Evolutionary conservation across 2,113 vertebrate genomes (phyloP).

Genomic region (Daphoenositta chrysoptera): DNA sequence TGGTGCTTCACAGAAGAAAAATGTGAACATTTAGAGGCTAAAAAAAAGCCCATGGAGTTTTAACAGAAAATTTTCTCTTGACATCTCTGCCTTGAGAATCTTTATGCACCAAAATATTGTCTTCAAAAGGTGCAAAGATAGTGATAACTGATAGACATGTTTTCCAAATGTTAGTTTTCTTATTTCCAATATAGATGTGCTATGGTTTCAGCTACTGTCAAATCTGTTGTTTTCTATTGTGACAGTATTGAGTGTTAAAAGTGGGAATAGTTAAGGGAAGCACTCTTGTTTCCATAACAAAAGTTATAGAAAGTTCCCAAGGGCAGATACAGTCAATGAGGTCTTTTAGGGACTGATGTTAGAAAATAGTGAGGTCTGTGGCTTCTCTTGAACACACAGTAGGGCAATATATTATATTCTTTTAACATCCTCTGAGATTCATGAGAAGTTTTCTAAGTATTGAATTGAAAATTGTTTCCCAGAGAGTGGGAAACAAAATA

Average conservation of each 20-base stretch:
- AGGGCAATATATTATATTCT: neutral
- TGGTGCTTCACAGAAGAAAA: neutral
- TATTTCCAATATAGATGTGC: constrained; percentile 14
- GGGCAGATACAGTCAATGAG: neutral
- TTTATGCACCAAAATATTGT: neutral
- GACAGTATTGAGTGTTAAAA: neutral
- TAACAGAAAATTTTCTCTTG: neutral
- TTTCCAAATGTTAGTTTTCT: constrained; percentile 17
- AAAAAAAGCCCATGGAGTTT: neutral
- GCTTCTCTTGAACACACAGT: neutral
- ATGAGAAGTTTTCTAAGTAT: neutral
- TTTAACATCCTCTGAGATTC: neutral
- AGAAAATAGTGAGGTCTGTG: neutral
- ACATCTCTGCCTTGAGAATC: neutral
- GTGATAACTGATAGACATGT: neutral
- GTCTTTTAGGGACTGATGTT: neutral
- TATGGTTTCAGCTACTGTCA: neutral
- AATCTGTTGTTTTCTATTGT: neutral
- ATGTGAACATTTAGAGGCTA: neutral
- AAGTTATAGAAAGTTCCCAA: neutral
- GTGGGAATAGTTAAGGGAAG: neutral
- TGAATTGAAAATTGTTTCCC: neutral
- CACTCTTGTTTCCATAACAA: neutral
- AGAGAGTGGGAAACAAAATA: neutral
- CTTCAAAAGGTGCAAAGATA: constrained; percentile 7